Base-by-base conservation (phyloP, 2,113 vertebrate species). In the Cyanoliseus patagonus region DNA sequence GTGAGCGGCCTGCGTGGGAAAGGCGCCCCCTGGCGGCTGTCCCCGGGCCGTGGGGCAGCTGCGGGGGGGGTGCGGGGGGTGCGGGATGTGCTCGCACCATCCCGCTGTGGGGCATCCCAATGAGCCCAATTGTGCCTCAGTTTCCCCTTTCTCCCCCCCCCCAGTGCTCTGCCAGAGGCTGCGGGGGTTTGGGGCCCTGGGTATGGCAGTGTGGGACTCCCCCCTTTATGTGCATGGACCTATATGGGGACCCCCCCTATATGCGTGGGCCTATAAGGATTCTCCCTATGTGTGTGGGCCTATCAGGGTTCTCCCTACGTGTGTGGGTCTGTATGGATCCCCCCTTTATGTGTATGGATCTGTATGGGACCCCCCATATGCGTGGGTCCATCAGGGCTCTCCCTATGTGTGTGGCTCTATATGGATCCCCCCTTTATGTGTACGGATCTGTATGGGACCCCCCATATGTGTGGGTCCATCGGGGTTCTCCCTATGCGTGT, bases 331-430 rank as follows among this genome's bases (percentile, higher is more conserved):
- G 5, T 27, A 25, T 24, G 47, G 67, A 27, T 28, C 57, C 6
- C 11, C n/a, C 4, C 25, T 55, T 28, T 52, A 28, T 3, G 33
- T 15, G 53, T 4, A 20, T 7, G 42, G 41, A 62, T 28, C 69
- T 46, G 0, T 17, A 11, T 0, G 10, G 57, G 73, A 46, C 17
- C 46, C 57, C 10, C 16, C 47, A 3, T 4, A 6, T 9, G 12
- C 1, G 0, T 33, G 30, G 31, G 53, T 6, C 31, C 9, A 20
- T 55, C 3, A 13, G 53, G 53, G 3, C 20, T 55, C 53, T 55
- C 2, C 30, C 53, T 31, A 2, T 55, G 30, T 33, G 31, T 1
- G 4, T 8, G 62, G 30, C 17, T 66, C 79, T 9, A 0, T 17
- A 1, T 0, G 17, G 63, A 28, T 16, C 59, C 6, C 10, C 20